Base-by-base conservation (phyloP, 2,888 invertebrate genomes). In the Anarsia innoxiella region DNA sequence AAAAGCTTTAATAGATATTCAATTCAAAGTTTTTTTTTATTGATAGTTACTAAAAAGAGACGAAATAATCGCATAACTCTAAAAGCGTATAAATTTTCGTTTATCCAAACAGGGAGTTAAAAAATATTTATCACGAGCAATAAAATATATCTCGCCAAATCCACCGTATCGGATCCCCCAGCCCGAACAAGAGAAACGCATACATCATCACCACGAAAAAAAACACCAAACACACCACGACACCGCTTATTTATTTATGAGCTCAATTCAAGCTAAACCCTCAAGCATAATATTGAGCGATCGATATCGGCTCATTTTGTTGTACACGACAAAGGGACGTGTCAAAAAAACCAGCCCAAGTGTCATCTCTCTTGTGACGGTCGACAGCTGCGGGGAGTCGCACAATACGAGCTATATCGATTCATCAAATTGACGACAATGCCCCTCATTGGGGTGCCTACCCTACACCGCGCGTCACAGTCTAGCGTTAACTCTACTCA, bases 161-260 rank as follows among this genome's bases (percentile, higher is more conserved):
- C 68, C 51, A 54, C 54, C 71, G 51, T 59, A 63, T 65, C 64
- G 64, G 67, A 70, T 68, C 72, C 71, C 74, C 75, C 71, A 56
- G 60, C 59, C 44, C 50, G 58, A 61, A 80, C 77, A 79, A 77
- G 66, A 62, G 67, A 63, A 64, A 57, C 58, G 64, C 69, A 69
- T 75, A 73, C 72, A 68, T 70, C 68, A 74, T 70, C 67, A 65
- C 64, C 56, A 65, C 52, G 66, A 67, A 73, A 71, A 72, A 67
- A 50, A n/a, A n/a, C n/a, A 53, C 51, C 56, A 60, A 68, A 76
- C 74, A 75, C 68, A 65, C 78, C 74, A 72, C 76, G 72, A 78
- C 71, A 75, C 67, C 59, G 73, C 76, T 80, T 80, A 77, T 79
- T 77, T 82, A 82, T 82, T 80, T 82, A 82, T 77, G 79, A 77